Conservation (phyloP, 2,113 vertebrate species). For the Nothobranchius kuhntae region DNA sequence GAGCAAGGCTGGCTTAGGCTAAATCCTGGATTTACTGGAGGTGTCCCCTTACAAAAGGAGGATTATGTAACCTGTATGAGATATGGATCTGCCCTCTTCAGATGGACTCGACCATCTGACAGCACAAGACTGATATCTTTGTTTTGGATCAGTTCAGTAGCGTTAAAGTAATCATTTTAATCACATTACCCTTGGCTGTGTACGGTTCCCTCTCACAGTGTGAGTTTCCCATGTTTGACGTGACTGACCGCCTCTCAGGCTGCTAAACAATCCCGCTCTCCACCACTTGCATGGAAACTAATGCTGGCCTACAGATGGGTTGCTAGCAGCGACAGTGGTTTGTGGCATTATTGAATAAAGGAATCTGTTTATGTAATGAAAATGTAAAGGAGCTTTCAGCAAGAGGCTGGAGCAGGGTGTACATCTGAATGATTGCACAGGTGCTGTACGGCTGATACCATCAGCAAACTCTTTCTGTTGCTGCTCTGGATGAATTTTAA, state of each 20-base stretch:
- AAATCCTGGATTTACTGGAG: slow-evolving; percentile 31
- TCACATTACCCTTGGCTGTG: not conserved
- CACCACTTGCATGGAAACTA: slow-evolving; percentile 35
- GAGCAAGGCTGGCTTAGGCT: slow-evolving; percentile 29
- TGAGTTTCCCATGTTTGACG: too few relatives aligned
- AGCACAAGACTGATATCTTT: not conserved
- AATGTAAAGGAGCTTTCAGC: slow-evolving; percentile 53
- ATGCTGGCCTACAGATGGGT: slow-evolving; percentile 35
- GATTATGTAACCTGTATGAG: slow-evolving; percentile 38
- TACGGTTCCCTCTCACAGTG: not conserved
- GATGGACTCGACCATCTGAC: slow-evolving; percentile 20
- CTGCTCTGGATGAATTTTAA: not conserved
- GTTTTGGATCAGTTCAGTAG: not conserved
- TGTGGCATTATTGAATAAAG: slow-evolving; percentile 49
- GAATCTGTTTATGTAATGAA: slow-evolving; percentile 66
- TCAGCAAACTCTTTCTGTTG: not conserved
- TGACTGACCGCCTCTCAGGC: slow-evolving; percentile 4
- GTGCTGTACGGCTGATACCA: slow-evolving; percentile 17
- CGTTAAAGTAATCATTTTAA: not conserved
- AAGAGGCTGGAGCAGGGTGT: slow-evolving; percentile 19
- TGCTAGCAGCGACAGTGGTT: slow-evolving; percentile 45
- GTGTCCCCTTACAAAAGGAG: slow-evolving; percentile 34
- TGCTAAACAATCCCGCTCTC: slow-evolving; percentile 18
- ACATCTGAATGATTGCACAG: slow-evolving; percentile 11
- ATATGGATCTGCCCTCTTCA: slow-evolving; percentile 21